A percentile compares a stretch with the other conserved stretches of the same genome.
Conservation (phyloP, 1,140 invertebrate species). For the Araneus ventricosus region DNA sequence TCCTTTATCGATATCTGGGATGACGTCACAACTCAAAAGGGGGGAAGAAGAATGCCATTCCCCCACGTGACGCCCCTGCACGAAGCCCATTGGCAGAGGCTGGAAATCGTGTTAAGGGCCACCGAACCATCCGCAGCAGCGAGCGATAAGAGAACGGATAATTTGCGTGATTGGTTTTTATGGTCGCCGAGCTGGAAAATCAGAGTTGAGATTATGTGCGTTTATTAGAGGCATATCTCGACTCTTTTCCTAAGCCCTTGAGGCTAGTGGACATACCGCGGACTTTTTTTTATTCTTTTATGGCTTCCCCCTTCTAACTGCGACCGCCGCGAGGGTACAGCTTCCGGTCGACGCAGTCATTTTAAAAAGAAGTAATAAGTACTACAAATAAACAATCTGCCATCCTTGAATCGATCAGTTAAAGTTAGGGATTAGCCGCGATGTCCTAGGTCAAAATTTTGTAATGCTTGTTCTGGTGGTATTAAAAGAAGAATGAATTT, state of each 20-base stretch:
- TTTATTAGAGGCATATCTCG: conserved; percentile 57
- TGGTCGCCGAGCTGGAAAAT: conserved; percentile 58
- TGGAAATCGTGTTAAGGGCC: conserved; percentile 34
- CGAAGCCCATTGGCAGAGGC: conserved; percentile 42
- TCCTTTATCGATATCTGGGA: conserved; percentile 46
- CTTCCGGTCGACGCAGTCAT: neutral
- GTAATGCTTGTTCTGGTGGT: neutral
- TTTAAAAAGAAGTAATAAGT: neutral
- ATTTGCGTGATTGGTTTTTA: conserved; percentile 71
- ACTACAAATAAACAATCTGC: neutral
- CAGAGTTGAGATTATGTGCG: conserved; percentile 51
- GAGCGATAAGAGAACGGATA: conserved; percentile 65
- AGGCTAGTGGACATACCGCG: conserved; percentile 21
- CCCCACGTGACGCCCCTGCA: conserved; percentile 54
- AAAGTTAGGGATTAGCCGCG: neutral
- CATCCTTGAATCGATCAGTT: conserved; percentile 10
- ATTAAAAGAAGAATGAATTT: neutral
- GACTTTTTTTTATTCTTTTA: neutral
- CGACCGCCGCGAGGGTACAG: neutral
- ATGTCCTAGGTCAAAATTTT: conserved; percentile 1
- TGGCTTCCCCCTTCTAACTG: neutral
- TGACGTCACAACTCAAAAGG: conserved; percentile 30
- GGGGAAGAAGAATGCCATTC: neutral
- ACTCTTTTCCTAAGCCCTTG: neutral
- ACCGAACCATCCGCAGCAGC: conserved; percentile 37